phyloP scores from a whole-genome alignment of 64 coral and sea anemone genomes.

The Montipora capricornis region DNA sequence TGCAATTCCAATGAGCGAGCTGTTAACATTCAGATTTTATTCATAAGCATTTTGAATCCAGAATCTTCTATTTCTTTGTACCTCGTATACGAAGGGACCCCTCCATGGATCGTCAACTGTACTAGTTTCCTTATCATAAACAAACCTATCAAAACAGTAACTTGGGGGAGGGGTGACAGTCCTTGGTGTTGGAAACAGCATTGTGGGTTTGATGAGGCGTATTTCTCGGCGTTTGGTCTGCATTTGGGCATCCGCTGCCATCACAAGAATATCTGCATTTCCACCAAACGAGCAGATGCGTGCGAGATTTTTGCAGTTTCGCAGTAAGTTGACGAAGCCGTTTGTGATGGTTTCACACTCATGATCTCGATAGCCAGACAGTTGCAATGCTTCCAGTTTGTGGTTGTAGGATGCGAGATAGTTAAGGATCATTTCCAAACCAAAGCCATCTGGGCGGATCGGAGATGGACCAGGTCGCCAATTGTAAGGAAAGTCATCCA shows the following conservation, averaged over 20 bases:
- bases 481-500: not conserved
- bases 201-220: constrained; percentile 53
- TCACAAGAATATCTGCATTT: constrained; percentile 66
- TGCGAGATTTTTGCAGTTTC: constrained; percentile 26
- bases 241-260: constrained; percentile 40
- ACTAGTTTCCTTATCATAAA: constrained; percentile 36
- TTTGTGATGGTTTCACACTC: constrained; percentile 32
- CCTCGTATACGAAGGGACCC: constrained; percentile 30
- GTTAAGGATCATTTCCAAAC: constrained; percentile 43
- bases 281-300: constrained; percentile 47
- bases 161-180: constrained; percentile 52
- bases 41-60: constrained; percentile 13
- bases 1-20: no score
- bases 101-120: constrained; percentile 53
- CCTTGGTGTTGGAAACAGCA: constrained; percentile 63
- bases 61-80: constrained; percentile 31
- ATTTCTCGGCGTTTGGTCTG: constrained; percentile 46
- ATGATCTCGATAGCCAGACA: constrained; percentile 40
- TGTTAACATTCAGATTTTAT: not conserved
- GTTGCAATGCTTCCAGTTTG: constrained; percentile 54
- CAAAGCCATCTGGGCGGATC: constrained; percentile 26
- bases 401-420: constrained; percentile 24
- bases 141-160: constrained; percentile 49
- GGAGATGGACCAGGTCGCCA: not conserved
- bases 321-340: constrained; percentile 39